Evolutionary conservation across 2,113 vertebrate genomes (phyloP).

Genomic region (Burhinus oedicnemus): DNA sequence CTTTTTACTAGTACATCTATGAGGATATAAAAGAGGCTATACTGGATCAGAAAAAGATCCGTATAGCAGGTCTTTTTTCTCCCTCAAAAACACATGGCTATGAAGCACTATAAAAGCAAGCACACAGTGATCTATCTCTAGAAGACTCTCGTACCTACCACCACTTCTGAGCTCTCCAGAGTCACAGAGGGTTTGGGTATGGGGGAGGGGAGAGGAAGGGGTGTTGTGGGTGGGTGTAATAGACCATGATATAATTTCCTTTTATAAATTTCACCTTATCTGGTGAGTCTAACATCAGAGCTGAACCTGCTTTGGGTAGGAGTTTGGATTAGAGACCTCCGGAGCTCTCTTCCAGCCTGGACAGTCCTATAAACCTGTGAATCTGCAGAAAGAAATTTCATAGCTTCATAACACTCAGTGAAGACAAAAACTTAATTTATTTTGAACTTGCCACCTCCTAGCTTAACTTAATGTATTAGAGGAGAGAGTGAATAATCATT

Average conservation of each 20-base stretch:
- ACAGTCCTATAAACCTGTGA: neutral
- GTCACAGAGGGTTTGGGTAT: neutral
- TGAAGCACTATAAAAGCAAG: neutral
- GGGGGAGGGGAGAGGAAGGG: fast-evolving
- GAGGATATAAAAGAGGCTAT: neutral
- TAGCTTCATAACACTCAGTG: neutral
- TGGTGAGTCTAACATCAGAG: neutral
- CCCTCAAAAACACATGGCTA: neutral
- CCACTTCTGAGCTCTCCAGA: neutral
- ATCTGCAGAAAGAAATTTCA: neutral
- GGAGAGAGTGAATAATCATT: neutral
- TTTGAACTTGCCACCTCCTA: neutral
- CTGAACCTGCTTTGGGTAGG: neutral
- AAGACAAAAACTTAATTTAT: neutral
- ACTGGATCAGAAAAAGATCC: neutral
- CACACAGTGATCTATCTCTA: neutral
- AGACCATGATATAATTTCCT: neutral
- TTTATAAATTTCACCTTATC: neutral
- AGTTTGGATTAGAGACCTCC: neutral
- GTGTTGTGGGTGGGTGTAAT: neutral
- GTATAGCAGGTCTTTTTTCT: neutral
- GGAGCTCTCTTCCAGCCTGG: neutral
- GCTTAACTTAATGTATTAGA: neutral
- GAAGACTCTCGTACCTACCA: neutral
- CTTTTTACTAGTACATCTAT: neutral